Conservation (phyloP, 92 coral and sea anemone genomes). For the Epizoanthus illoricatus region DNA sequence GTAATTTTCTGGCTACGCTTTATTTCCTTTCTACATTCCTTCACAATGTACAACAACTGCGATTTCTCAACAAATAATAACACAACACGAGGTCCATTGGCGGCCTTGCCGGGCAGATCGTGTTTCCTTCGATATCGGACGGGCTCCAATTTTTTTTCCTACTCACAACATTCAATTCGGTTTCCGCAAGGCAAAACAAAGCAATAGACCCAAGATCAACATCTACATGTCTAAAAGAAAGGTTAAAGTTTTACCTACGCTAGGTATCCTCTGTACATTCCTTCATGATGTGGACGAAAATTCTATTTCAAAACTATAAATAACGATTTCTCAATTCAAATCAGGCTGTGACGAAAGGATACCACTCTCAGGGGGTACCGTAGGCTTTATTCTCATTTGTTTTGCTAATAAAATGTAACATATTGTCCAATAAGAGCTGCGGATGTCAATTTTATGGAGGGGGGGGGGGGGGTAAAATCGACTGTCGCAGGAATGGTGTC, state of each 20-base stretch:
- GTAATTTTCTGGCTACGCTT: neutral
- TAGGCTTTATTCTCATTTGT: constrained; percentile 12
- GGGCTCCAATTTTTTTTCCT: neutral
- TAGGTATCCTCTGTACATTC: neutral
- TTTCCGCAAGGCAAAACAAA: constrained; percentile 1
- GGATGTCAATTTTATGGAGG: constrained; percentile 13
- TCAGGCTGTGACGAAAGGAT: constrained; percentile 12
- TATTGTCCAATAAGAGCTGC: constrained; percentile 31
- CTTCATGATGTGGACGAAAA: constrained; percentile 10
- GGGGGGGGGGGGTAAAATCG: constrained; percentile 29
- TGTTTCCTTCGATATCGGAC: constrained; percentile 12
- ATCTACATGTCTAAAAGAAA: neutral
- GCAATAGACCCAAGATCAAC: neutral
- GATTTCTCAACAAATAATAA: constrained; percentile 10
- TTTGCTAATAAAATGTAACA: constrained; percentile 5
- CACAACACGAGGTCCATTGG: constrained; percentile 15
- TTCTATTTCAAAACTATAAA: constrained; percentile 4
- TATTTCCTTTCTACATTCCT: constrained; percentile 12
- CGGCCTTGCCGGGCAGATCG: neutral
- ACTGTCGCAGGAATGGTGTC: constrained; percentile 9
- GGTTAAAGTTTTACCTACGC: neutral
- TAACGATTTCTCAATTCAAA: constrained; percentile 3
- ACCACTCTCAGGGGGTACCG: constrained; percentile 18
- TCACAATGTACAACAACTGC: neutral
- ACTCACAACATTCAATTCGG: constrained; percentile 2